Evolutionary conservation across 2,888 invertebrate species (phyloP), one percentile per base, ranked within the genome.

Genomic region (Philaethria dido): DNA sequence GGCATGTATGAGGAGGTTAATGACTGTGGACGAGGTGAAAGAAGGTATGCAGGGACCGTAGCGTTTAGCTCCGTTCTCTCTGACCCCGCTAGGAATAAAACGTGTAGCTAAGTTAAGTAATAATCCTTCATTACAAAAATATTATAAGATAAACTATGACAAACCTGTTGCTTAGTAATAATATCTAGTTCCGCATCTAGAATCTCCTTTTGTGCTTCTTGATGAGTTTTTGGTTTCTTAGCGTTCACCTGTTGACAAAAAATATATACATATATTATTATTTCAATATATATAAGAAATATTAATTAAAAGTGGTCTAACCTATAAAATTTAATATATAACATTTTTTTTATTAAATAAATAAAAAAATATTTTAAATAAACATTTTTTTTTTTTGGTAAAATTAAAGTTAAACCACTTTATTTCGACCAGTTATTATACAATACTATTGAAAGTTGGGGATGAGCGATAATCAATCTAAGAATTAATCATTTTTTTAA

Each of bases 131-230:
- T n/a, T n/a, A n/a, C n/a, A n/a, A n/a, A n/a, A n/a, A n/a, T n/a
- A n/a, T n/a, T n/a, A n/a, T n/a, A n/a, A n/a, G n/a, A n/a, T n/a
- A n/a, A 54, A 29, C 16, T 5, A 6, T 39, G 39, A 59, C 76
- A 66, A 18, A 94, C 95, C 85, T 95, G 97, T 79, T 98, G 97
- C 75, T 97, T 97, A 1, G 96, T 97, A 78, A 98, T 97, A 72
- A 98, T 92, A 82, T 99, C 98, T 79, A 98, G 85, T 81, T 99
- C 98, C 0, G 97, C 96, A 80, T 98, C 98, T 11, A 98, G 92
- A 61, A 98, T 95, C 80, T 98, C 98, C 78, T 97, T 97, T 82
- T 98, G 97, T 0, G 97, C 95, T 78, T 97, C 97, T 78, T 97
- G 96, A 73, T 96, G 94, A 0, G 95, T 95, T 78, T 96, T 96